Evolutionary conservation across 2,113 vertebrate genomes (phyloP), one percentile per base, ranked within the genome.

Genomic region (Callospermophilus lateralis): DNA sequence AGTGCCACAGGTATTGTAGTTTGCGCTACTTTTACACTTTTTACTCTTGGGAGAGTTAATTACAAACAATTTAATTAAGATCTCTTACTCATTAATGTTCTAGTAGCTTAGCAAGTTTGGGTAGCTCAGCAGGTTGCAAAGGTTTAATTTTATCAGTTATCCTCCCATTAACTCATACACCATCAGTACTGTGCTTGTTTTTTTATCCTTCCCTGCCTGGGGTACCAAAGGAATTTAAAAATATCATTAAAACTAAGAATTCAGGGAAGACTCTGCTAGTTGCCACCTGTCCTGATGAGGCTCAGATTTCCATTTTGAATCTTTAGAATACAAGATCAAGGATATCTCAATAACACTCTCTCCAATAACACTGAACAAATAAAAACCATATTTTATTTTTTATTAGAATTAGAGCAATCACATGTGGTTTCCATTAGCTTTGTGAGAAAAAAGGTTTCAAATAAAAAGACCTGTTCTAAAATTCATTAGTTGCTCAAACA

Each of bases 61-160:
- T 98, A 79, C 98, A 87, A 97, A 97, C 97, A 94, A 98, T 98
- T 98, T 98, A 98, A 98, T 98, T 98, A 98, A 98, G 98, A 98
- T 97, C 94, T 98, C 97, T 96, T 97, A 93, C 98, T 98, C 98
- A 98, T 97, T 98, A 97, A 97, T 98, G 98, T 98, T 97, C 96
- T 94, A 96, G 95, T 63, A 97, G 98, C 97, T 98, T 97, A 93
- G 98, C 88, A 97, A 98, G 97, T 98, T 98, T 96, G 97, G 98
- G 98, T 98, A 4, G 74, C 98, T 96, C 98, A 98, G 98, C 98
- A 96, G 98, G 98, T 97, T 95, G 95, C 96, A 76, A 80, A 98
- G 97, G 97, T 98, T 98, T 98, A 96, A 98, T 98, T 98, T 98
- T 95, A 95, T 96, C 97, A 51, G 91, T 98, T 97, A 97, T 96